Percentiles rank a stretch among this genome's conserved stretches.
These are phyloP conservation scores for Pseudopleuronectes americanus DNA, from an alignment of 2,797 vertebrate species.

Conservation along the genomic window DNA sequence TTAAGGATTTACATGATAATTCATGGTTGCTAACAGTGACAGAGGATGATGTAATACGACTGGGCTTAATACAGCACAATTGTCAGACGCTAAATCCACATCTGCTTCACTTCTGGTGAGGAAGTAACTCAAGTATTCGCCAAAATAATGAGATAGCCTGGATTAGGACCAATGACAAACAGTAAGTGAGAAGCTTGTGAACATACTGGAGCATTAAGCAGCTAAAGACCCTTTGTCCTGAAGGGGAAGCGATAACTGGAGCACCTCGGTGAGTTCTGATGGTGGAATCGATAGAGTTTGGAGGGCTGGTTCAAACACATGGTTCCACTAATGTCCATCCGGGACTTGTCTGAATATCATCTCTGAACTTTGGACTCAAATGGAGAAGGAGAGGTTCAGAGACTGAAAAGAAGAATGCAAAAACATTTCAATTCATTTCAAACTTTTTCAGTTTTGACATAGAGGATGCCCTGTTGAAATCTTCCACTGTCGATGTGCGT, in stretches of 20 bases:
- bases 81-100: not conserved
- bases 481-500: slow-evolving; percentile 11
- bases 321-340: slow-evolving; percentile 70
- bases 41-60: too few relatives aligned
- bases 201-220: not conserved
- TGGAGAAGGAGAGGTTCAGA: slow-evolving; percentile 38
- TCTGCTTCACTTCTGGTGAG: not conserved
- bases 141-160: not conserved
- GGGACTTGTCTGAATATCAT: slow-evolving; percentile 69
- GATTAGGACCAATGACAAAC: not conserved
- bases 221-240: slow-evolving; percentile 13
- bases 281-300: slow-evolving; percentile 52
- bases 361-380: slow-evolving; percentile 62
- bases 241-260: slow-evolving; percentile 52
- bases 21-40: not conserved
- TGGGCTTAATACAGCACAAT: not conserved
- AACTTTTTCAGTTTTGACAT: slow-evolving; percentile 35
- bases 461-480: slow-evolving; percentile 24
- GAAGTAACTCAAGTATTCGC: not conserved
- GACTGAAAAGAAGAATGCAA: slow-evolving; percentile 19
- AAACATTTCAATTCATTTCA: slow-evolving; percentile 19
- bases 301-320: slow-evolving; percentile 55
- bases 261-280: slow-evolving; percentile 54
- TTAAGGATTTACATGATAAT: not conserved
- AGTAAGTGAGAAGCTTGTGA: not conserved